These are phyloP conservation scores for Henicopernis longicauda DNA, from an alignment of 2,113 vertebrate species.

Conservation along the genomic window DNA sequence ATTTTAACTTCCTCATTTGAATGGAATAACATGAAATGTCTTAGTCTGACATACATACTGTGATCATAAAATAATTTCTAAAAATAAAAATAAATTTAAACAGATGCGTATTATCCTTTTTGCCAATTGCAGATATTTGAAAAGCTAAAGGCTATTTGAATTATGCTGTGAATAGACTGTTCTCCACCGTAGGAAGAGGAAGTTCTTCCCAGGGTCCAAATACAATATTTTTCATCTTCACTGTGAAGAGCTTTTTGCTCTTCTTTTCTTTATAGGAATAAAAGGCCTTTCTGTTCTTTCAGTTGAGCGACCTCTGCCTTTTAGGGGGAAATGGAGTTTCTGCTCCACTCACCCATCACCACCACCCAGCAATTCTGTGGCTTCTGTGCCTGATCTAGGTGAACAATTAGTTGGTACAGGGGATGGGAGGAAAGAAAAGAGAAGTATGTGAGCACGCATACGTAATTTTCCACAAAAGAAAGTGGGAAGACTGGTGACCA, in stretches of 20 bases:
- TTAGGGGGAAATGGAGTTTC: constrained; percentile 15
- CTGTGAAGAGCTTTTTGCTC: constrained; percentile 40
- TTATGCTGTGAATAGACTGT: not conserved
- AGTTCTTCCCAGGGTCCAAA: constrained; percentile 43
- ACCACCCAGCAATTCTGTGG: constrained; percentile 35
- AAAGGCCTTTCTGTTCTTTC: constrained; percentile 50
- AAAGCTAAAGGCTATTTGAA: not conserved
- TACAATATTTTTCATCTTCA: constrained; percentile 58
- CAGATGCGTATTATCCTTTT: not conserved
- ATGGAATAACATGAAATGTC: not conserved
- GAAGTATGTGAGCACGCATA: not conserved
- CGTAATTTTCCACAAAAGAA: not conserved
- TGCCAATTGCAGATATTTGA: not conserved
- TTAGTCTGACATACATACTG: not conserved
- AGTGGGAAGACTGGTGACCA: not conserved
- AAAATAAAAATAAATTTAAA: not conserved
- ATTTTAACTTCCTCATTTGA: not conserved
- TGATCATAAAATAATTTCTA: not conserved
- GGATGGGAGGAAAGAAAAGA: not conserved
- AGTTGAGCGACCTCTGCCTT: not conserved
- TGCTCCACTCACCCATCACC: constrained; percentile 61
- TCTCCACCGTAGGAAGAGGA: not conserved
- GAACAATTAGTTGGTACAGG: constrained; percentile 7
- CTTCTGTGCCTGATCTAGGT: constrained; percentile 3
- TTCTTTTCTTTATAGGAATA: constrained; percentile 43